Percentiles rank a stretch among this genome's conserved stretches.
These are phyloP conservation scores for Scaptomyza montana DNA, from an alignment of 1,140 invertebrate species.

Conservation along the genomic window DNA sequence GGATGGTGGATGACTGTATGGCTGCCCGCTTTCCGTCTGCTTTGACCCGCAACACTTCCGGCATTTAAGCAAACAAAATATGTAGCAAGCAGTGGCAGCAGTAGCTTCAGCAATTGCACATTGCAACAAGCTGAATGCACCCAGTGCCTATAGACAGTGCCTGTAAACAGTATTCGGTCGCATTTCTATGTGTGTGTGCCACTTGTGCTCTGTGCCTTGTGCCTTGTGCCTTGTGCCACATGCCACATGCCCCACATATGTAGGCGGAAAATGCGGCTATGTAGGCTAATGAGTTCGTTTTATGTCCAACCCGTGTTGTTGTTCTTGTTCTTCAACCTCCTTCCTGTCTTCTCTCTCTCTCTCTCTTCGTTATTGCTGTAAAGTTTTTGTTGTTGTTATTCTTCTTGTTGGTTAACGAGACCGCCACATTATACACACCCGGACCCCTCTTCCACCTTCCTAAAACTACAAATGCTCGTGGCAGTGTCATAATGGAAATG, in stretches of 20 bases:
- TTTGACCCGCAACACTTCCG: slow-evolving; percentile 73
- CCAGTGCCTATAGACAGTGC: slow-evolving; percentile 12
- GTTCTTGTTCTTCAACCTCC: slow-evolving; percentile 1
- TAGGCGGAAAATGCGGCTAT: slow-evolving; percentile 77
- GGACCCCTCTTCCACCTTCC: not conserved
- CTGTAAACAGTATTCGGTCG: slow-evolving; percentile 1
- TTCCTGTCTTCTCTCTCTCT: not conserved
- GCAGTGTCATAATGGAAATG: slow-evolving; percentile 52
- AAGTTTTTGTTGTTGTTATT: slow-evolving; percentile 30
- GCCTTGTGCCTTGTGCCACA: slow-evolving; percentile 2
- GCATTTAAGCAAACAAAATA: slow-evolving; percentile 81
- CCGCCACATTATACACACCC: slow-evolving; percentile 48
- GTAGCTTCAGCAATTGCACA: slow-evolving; percentile 20
- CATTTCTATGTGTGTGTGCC: slow-evolving; percentile 60
- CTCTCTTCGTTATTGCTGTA: slow-evolving; percentile 7
- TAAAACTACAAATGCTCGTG: slow-evolving; percentile 38
- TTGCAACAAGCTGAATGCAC: slow-evolving; percentile 51
- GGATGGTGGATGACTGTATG: slow-evolving; percentile 2
- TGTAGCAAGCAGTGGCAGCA: slow-evolving; percentile 47
- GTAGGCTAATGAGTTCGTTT: slow-evolving; percentile 78
- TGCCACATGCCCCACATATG: slow-evolving; percentile 48
- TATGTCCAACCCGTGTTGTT: slow-evolving; percentile 52
- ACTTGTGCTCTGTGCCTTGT: slow-evolving; percentile 37
- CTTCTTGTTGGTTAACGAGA: slow-evolving; percentile 50
- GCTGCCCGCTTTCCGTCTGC: slow-evolving; percentile 7